These are phyloP conservation scores for Drosophila testacea DNA, from an alignment of 2,888 invertebrate species.

Conservation along the genomic window DNA sequence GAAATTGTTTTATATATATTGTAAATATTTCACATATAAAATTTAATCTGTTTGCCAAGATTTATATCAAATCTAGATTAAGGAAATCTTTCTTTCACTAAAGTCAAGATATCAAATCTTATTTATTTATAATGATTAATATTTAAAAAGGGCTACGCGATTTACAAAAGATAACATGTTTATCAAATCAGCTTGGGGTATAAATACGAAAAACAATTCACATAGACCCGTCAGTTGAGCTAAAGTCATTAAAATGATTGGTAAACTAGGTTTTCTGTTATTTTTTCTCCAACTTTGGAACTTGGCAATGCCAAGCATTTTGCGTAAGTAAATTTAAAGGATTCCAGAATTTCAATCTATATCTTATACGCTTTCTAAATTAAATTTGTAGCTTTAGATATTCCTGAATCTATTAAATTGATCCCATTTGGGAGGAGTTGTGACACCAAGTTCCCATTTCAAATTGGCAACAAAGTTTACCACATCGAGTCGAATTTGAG, in stretches of 20 bases:
- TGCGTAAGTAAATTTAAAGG: constrained; percentile 5
- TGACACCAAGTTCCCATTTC: constrained; percentile 26
- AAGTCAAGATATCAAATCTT: too few species aligned
- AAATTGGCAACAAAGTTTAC: constrained; percentile 47
- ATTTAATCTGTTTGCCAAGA: too few species aligned
- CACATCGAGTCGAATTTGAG: neutral
- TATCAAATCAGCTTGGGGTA: constrained; percentile 14
- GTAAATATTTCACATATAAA: too few species aligned
- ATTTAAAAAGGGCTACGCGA: too few species aligned
- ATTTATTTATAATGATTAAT: too few species aligned
- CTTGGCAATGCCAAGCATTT: constrained; percentile 18
- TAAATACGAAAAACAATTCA: constrained; percentile 12
- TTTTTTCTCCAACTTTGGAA: constrained; percentile 28
- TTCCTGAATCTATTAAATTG: too few species aligned
- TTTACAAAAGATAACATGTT: too few species aligned
- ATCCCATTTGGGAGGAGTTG: neutral
- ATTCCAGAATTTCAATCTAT: too few species aligned
- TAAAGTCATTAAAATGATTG: constrained; percentile 13
- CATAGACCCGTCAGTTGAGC: neutral
- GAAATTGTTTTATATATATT: too few species aligned
- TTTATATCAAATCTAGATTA: too few species aligned
- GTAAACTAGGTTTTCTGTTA: constrained; percentile 18
- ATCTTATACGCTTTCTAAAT: too few species aligned
- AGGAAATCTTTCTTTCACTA: too few species aligned
- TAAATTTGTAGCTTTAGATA: neutral